These are phyloP conservation scores for Calliopum simillimum DNA, from an alignment of 2,888 invertebrate genomes.

Conservation along the genomic window DNA sequence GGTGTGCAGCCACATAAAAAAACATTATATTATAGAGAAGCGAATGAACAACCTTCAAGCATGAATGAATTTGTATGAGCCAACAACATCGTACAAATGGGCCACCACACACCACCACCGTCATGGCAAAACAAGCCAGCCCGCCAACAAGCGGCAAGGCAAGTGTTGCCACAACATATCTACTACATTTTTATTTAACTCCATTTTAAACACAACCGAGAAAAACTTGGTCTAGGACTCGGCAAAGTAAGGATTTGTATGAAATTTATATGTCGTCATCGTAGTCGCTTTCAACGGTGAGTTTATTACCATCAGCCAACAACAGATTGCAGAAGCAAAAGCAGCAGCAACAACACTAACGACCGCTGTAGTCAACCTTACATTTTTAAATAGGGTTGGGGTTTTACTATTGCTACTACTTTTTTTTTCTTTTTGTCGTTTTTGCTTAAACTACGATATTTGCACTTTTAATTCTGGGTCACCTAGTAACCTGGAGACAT, in stretches of 20 bases:
- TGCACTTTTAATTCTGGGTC: conserved; percentile 51
- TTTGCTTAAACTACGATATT: neutral
- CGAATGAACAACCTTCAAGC: conserved; percentile 46
- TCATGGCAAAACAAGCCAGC: neutral
- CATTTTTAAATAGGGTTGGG: conserved; percentile 17
- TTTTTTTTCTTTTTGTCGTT: no score
- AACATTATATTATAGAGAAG: neutral
- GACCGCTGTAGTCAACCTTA: neutral
- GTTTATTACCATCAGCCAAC: conserved; percentile 15
- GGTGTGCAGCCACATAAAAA: neutral
- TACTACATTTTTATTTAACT: conserved; percentile 40
- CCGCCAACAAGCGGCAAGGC: neutral
- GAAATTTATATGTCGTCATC: conserved; percentile 1
- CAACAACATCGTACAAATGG: conserved; percentile 7
- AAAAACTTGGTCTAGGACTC: conserved; percentile 61
- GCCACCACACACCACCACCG: conserved; percentile 27
- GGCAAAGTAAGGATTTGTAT: conserved; percentile 35
- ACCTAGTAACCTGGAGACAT: conserved; percentile 61
- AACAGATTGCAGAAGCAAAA: neutral
- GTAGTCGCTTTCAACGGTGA: conserved; percentile 2
- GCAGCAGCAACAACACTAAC: neutral
- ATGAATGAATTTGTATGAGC: conserved; percentile 19
- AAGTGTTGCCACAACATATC: conserved; percentile 10
- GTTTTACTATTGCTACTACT: no score
- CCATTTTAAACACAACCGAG: conserved; percentile 43